Base-by-base conservation (phyloP, 2,797 vertebrate genomes). In the Propithecus deckenii region DNA sequence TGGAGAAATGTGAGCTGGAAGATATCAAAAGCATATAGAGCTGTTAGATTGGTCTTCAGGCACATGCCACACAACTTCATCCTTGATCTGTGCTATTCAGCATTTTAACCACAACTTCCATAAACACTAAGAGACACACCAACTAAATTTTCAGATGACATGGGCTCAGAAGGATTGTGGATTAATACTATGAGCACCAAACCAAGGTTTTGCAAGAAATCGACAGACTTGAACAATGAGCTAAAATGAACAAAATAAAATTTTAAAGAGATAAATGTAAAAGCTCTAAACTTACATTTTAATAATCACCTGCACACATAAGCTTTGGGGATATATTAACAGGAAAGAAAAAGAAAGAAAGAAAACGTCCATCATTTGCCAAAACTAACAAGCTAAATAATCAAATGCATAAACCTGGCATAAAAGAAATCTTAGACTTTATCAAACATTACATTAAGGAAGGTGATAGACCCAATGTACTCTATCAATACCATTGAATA, bases 341-440 rank as follows among this genome's bases (percentile, higher is more conserved):
- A 46, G 22, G 32, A 79, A 52, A 23, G 7, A 48, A 46, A 74
- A 69, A 74, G 69, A 5, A 20, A 71, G 23, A 46, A 55, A 48
- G 46, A n/a, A 20, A 35, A 81, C 32, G 46, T 32, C 23, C 63
- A 93, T 50, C 18, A 72, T 83, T 93, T 96, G 55, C 46, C 67
- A 93, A 91, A 87, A 95, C 48, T 50, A 90, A 79, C n/a, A 72
- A 93, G 52, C 9, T 88, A 71, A 87, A 55, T 89, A 91, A 48
- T n/a, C 48, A 86, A 90, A 69, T 52, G 12, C 89, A 75, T 35
- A 93, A 94, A 71, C 7, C 61, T 57, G 28, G 23, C n/a, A 55
- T 78, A 78, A 88, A 88, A 86, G 43, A 86, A 96, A 89, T 28
- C 7, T 72, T 87, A 84, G 61, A 55, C 2, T 61, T 89, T 59